These are phyloP conservation scores for Chrysomallon squamiferum DNA, from an alignment of 1,140 invertebrate species.

Conservation along the genomic window DNA sequence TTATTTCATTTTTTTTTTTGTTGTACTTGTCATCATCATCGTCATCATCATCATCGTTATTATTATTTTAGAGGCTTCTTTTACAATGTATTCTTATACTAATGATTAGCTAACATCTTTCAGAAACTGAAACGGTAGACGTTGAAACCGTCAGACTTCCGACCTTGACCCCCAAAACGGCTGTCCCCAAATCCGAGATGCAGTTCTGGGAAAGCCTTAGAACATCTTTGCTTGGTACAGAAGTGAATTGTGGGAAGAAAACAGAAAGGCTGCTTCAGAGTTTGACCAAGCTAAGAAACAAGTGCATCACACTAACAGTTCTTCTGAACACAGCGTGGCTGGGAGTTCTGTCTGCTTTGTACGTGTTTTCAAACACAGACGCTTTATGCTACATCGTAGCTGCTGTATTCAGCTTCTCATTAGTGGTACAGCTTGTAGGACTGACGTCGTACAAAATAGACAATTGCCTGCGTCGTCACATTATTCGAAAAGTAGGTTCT, in stretches of 20 bases:
- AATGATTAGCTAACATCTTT: background rate
- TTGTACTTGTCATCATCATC: too few relatives aligned
- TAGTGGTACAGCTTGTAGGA: conserved; percentile 33
- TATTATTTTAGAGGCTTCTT: background rate
- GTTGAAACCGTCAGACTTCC: background rate
- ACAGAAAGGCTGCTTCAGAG: conserved; percentile 1
- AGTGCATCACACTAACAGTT: conserved; percentile 13
- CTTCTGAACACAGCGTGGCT: conserved; percentile 28
- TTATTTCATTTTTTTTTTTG: too few relatives aligned
- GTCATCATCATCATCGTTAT: background rate
- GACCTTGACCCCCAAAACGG: background rate
- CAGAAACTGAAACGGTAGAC: background rate
- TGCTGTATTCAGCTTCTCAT: conserved; percentile 31
- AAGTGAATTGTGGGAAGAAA: conserved; percentile 25
- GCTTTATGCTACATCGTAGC: conserved; percentile 28
- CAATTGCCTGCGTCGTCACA: conserved; percentile 1
- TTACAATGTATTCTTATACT: background rate
- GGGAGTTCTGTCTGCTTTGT: conserved; percentile 20
- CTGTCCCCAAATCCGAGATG: conserved; percentile 8
- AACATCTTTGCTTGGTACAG: conserved; percentile 16
- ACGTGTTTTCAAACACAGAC: conserved; percentile 21
- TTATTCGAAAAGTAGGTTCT: conserved; percentile 2
- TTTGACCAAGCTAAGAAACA: conserved; percentile 16
- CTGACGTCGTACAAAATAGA: conserved; percentile 29
- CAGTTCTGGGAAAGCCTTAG: conserved; percentile 29